phyloP scores from a whole-genome alignment of 2,113 vertebrate species.

The Felis catus region DNA sequence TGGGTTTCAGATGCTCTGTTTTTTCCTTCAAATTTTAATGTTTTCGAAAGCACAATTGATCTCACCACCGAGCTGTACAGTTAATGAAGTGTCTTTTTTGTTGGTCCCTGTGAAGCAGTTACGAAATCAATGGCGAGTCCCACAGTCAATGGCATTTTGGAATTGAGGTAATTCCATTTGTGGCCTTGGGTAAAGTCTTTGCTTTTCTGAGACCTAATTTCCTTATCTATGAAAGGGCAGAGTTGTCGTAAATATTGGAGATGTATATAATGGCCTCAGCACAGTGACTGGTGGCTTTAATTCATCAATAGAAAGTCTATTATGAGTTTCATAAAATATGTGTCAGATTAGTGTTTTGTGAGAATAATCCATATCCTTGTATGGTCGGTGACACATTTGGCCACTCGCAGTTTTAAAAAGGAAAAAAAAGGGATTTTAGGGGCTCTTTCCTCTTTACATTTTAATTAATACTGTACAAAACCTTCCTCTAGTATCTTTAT shows the following conservation, averaged over 20 bases:
- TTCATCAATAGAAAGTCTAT: conserved; percentile 12
- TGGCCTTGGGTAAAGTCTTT: conserved; percentile 59
- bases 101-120: conserved; percentile 57
- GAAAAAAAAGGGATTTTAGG: neutral
- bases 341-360: conserved; percentile 15
- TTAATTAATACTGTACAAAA: neutral
- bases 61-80: neutral
- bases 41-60: conserved; percentile 35
- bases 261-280: neutral
- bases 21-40: conserved; percentile 20
- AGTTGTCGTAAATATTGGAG: neutral
- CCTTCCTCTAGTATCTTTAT: neutral
- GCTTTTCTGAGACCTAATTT: conserved; percentile 53
- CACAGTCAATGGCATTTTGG: conserved; percentile 38
- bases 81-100: conserved; percentile 59
- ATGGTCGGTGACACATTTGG: neutral
- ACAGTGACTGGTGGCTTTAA: neutral
- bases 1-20: neutral
- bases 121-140: conserved; percentile 48
- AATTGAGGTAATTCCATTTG: conserved; percentile 23
- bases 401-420: neutral
- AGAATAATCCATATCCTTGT: neutral
- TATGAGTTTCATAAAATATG: conserved; percentile 43
- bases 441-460: neutral
- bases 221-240: conserved; percentile 56